phyloP scores from a whole-genome alignment of 2,797 vertebrate species.

The Pelodytes ibericus region DNA sequence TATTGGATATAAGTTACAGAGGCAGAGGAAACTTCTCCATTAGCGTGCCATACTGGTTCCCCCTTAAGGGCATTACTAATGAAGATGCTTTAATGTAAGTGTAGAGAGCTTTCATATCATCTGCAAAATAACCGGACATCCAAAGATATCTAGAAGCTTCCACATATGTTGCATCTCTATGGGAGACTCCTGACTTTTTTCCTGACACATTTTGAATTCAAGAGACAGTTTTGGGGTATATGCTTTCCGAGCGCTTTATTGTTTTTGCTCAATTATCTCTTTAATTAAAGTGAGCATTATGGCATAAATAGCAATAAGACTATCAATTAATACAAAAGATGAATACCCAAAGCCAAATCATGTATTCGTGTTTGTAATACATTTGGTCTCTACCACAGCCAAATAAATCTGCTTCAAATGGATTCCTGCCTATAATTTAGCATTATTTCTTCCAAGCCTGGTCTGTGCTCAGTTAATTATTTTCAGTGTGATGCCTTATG shows the following conservation, averaged over 20 bases:
- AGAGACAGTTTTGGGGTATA: too few species aligned
- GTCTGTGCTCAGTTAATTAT: slow-evolving; percentile 15
- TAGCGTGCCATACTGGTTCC: too few species aligned
- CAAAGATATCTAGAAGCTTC: too few species aligned
- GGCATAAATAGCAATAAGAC: slow-evolving; percentile 4
- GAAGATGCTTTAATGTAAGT: too few species aligned
- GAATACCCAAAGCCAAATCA: background rate
- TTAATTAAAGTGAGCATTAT: background rate
- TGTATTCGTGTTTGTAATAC: slow-evolving; percentile 6
- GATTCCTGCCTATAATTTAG: slow-evolving; percentile 26
- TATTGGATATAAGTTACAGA: too few species aligned
- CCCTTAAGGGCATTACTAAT: too few species aligned
- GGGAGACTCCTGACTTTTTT: too few species aligned
- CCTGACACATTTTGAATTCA: too few species aligned
- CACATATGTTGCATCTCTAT: too few species aligned
- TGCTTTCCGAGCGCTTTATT: background rate
- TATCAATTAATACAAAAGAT: slow-evolving; percentile 6
- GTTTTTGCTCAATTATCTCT: background rate
- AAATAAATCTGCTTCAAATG: slow-evolving; percentile 36
- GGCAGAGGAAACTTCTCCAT: too few species aligned
- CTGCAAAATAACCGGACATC: too few species aligned
- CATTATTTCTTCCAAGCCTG: slow-evolving; percentile 13
- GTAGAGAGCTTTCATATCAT: too few species aligned
- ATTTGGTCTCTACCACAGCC: slow-evolving; percentile 26
- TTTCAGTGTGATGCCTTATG: slow-evolving; percentile 19